Evolutionary conservation across 2,797 vertebrate genomes (phyloP), one percentile per base, ranked within the genome.

Genomic region (Pitangus sulphuratus): DNA sequence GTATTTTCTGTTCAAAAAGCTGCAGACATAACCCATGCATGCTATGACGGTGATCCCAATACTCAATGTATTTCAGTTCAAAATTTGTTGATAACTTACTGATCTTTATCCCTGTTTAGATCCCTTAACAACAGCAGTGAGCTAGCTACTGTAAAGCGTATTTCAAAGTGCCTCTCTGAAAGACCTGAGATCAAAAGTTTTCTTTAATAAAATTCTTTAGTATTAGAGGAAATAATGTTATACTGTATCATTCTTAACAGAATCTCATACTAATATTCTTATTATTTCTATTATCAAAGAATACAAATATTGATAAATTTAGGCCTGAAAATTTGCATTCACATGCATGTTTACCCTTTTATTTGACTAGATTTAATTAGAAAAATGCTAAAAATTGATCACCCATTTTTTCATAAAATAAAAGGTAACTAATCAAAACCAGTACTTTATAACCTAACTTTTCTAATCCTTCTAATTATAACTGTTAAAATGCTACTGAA

Each of bases 391-490:
- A 95, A 96, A 96, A 78, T 50, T 8, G 8, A 74, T 89, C 40
- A 91, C 8, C 4, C 3, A 69, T 74, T 95, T 56, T 83, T 95
- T 93, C 8, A 58, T 39, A 58, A 91, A 90, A 89, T 60, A 53
- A 12, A 92, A 68, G 12, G 4, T n/a, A 91, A 64, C 47, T 94
- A 81, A 77, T 91, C 89, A 94, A 96, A 95, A 88, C 17, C 12
- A 76, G 22, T 58, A n/a, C 28, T 84, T 51, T 64, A 33, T 89
- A 68, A n/a, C 8, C 44, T 83, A 74, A 92, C 6, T 83, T 92
- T 37, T 88, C 11, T 54, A 92, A 87, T 84, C 7, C 33, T 94
- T 92, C 33, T 72, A 84, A 35, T 26, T 88, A 75, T 31, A 91
- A 2, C 12, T 66, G 78, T 66, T 77, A 62, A 11, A 82, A 85